Base-by-base conservation (phyloP, 2,797 vertebrate genomes). In the Rhyacichthys aspro region DNA sequence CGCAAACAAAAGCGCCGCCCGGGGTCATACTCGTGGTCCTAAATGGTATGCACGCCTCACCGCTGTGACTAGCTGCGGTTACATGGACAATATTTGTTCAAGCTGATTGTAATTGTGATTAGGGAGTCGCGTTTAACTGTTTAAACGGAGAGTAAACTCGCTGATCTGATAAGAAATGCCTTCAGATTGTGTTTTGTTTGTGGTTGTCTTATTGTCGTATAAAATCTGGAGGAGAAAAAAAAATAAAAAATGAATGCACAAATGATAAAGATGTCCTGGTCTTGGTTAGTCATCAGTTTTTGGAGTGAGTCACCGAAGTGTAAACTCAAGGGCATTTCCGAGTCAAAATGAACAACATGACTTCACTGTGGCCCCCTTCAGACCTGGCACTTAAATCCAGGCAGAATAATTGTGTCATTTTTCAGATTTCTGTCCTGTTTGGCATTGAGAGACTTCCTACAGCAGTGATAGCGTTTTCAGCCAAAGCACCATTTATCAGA, bases 61-160 rank as follows among this genome's bases (percentile, higher is more conserved):
- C 33, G 3, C 32, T 11, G 10, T 8, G 15, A 50, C 33, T 12
- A 28, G 33, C 48, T 36, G 48, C 7, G 33, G 33, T 50, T 50
- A 50, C 48, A 50, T 1, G 33, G 33, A 11, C 5, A 8, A 18
- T 50, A 50, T 37, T 50, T 50, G 33, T 37, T 36, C 48, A 50
- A 50, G 48, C 48, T 37, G 33, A 50, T 50, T 1, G 33, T 18
- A 50, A 50, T 37, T 50, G 15, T 36, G n/a, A 50, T 50, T n/a
- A 50, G 48, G 32, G 17, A 37, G 34, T 9, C 36, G 32, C 36
- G 32, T 15, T 10, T 18, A 36, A 36, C 32, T 17, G 18, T 12
- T 34, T 7, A 37, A 50, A 36, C 32, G 15, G 34, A 17, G 33
- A 16, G n/a, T 32, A 32, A 28, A n/a, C 18, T 28, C 3, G 23